Conservation (phyloP, 1,140 invertebrate species). For the Trichomalopsis sarcophagae region DNA sequence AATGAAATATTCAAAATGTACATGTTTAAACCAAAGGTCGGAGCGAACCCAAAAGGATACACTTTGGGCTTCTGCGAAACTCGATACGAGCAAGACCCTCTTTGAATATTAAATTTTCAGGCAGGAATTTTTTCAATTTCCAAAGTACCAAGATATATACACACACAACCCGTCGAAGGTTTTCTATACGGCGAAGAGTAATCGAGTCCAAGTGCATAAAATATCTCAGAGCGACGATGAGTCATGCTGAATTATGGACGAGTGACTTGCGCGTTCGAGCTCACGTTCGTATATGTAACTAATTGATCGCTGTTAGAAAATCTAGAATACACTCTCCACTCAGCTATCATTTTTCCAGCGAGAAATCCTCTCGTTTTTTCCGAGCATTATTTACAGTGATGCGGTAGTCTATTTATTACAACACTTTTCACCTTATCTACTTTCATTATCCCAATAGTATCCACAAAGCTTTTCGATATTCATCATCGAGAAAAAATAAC, state of each 20-base stretch:
- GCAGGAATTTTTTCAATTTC: background rate
- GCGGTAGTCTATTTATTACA: background rate
- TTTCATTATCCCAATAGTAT: background rate
- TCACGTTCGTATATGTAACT: background rate
- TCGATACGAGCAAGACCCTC: background rate
- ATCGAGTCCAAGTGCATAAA: background rate
- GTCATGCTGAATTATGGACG: background rate
- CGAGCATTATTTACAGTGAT: background rate
- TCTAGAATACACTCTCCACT: background rate
- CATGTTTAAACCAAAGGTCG: background rate
- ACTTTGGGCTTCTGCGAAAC: too few species aligned
- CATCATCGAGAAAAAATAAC: background rate
- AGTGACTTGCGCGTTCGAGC: slow-evolving; percentile 3
- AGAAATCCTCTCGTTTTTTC: too few species aligned
- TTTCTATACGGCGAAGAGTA: background rate
- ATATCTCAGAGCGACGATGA: background rate
- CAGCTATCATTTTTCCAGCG: too few species aligned
- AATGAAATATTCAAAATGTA: too few species aligned
- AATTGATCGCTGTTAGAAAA: background rate
- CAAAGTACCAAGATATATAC: background rate
- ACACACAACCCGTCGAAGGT: background rate
- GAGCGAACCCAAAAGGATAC: background rate
- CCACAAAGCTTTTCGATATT: background rate
- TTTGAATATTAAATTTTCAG: background rate
- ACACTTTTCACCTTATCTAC: background rate